Base-by-base conservation (phyloP, 2,888 invertebrate species). In the Dromius quadrimaculatus region DNA sequence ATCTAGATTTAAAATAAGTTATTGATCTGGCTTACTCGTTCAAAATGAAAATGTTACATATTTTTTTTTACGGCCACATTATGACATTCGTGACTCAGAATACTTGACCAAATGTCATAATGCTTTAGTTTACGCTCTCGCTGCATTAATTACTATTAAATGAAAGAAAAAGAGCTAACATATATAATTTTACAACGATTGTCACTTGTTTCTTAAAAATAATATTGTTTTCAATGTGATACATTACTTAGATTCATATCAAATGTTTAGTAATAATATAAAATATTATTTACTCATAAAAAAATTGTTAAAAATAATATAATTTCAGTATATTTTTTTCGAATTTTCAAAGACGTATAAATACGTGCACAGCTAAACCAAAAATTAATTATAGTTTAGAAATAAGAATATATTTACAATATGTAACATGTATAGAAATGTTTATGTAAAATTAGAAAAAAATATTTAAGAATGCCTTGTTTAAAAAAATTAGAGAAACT, bases 311-410 rank as follows among this genome's bases (percentile, higher is more conserved):
- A 20, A 19, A 11, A 34, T 59, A n/a, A 6, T 38, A 38, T 9
- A 38, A 38, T 54, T 54, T 54, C 11, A 11, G 23, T 54, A 15
- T 13, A 28, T 47, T 47, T 1, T 13, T 23, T 54, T 54, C 23
- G 28, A 54, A 54, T 28, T 54, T 23, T 19, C 28, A 9, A 54
- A 34, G 34, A 62, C 62, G 62, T 62, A 11, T 62, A 41, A 62
- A 62, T 22, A 41, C 62, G 41, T 62, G 62, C 62, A 62, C 62
- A 62, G 62, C 62, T 41, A 62, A 62, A 62, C 62, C 62, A 62
- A 62, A 62, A 23, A 62, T 22, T 19, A 59, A 59, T 47, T n/a
- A 54, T 41, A 62, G 41, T 19, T 11, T 62, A 62, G 62, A 62
- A 19, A 43, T 41, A 62, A 41, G 43, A 62, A 62, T 41, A 62